Evolutionary conservation across 2,888 invertebrate species (phyloP).

Genomic region (Melieria crassipennis): DNA sequence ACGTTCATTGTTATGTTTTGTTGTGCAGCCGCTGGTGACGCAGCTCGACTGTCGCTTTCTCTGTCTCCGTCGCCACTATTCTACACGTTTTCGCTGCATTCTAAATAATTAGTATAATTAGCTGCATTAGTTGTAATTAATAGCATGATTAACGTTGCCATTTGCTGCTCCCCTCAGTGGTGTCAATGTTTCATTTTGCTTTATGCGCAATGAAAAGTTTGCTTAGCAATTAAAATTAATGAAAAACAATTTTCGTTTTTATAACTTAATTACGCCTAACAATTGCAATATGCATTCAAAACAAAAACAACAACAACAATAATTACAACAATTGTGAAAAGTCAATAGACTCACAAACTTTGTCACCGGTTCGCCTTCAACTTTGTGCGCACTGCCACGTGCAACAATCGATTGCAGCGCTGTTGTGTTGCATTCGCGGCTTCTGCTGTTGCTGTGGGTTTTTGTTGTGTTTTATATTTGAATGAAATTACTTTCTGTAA

Average conservation of each 20-base stretch:
- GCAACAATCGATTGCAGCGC: too few relatives aligned
- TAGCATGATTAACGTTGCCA: conserved; percentile 12
- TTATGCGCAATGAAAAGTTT: conserved; percentile 30
- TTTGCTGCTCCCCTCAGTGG: too few relatives aligned
- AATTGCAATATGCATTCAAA: conserved; percentile 8
- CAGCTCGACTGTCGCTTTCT: too few relatives aligned
- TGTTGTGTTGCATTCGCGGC: too few relatives aligned
- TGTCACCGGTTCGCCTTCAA: conserved; percentile 29
- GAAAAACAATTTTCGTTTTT: conserved; percentile 9
- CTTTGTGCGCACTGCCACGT: neutral
- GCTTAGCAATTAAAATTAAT: conserved; percentile 28
- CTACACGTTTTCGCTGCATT: neutral
- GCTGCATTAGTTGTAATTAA: conserved; percentile 33
- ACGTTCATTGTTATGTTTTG: too few relatives aligned
- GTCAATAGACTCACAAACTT: conserved; percentile 21
- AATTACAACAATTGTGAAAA: conserved; percentile 14
- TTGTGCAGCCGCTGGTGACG: too few relatives aligned
- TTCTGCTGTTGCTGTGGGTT: too few relatives aligned
- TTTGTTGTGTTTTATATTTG: too few relatives aligned
- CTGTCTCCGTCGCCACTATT: neutral
- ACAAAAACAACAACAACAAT: neutral
- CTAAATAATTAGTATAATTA: conserved; percentile 31
- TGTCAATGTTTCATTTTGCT: neutral
- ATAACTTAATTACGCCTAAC: conserved; percentile 22
- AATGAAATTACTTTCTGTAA: too few relatives aligned